Evolutionary conservation across 2,113 vertebrate genomes (phyloP), one percentile per base, ranked within the genome.

Genomic region (Entomyzon cyanotis): DNA sequence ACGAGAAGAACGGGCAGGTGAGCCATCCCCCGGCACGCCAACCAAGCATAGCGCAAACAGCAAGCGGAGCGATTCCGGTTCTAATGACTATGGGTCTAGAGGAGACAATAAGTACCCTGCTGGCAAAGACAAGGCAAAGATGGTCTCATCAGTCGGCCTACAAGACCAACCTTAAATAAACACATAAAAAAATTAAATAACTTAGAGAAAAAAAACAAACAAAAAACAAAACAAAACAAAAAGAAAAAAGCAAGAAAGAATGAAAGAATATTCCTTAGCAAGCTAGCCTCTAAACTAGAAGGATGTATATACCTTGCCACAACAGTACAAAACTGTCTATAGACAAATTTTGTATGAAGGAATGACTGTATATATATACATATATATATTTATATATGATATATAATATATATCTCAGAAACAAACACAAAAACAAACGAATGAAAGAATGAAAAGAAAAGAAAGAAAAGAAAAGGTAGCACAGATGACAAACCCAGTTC

Each of bases 1-100:
- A 99, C 98, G 99, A 99, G 99, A 99, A 99, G 99, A 99, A 99
- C 70, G 99, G 99, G 98, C 99, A 99, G 98, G 99, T 98, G 98
- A 98, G 98, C 98, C 98, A 98, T 93, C 97, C 98, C 98, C 98
- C 96, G 98, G 98, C 98, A 98, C 98, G 87, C 98, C 98, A 98
- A 97, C 98, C 99, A 99, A 98, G 98, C 98, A 97, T 97, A 98
- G 98, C 98, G 98, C 98, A 98, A 98, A 98, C 97, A 97, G 98
- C 98, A 98, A 98, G 97, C 98, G 98, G 97, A 98, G 98, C 86
- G 98, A 99, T 97, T 97, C 98, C 77, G 98, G 98, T 98, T 97
- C 98, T 98, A 98, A 98, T 98, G 98, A 99, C 98, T 98, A 98
- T 96, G 97, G 98, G 96, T 97, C 98, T 97, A 97, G 97, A 98